Evolutionary conservation across 1,140 invertebrate species (phyloP), one percentile per base, ranked within the genome.

Genomic region (Ceratosolen solmsi): DNA sequence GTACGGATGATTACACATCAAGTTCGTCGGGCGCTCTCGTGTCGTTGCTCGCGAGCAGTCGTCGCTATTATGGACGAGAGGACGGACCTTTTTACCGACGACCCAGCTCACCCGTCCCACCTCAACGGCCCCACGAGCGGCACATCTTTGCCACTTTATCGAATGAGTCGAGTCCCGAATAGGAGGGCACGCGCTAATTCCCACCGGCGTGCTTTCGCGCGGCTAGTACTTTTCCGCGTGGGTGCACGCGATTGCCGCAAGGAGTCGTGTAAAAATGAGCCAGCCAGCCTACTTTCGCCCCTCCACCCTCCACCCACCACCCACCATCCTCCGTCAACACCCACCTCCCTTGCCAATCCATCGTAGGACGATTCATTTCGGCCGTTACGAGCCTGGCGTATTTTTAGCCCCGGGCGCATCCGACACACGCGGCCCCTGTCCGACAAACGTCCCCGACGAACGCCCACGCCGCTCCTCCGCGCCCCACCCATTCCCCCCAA

Each of bases 331-430:
- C 41, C 41, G 13, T 46, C 20, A 20, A 2, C 33, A 3, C 20
- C 15, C 56, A n/a, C 56, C n/a, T 46, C 41, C 51, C 20, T 15
- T 15, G 51, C 5, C 9, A n/a, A n/a, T n/a, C n/a, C n/a, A n/a
- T 15, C 51, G 51, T 46, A 22, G 13, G 11, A 54, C 51, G 20
- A 3, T 46, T 54, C 51, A 13, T 13, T n/a, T n/a, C 2, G 15
- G 30, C 33, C 15, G 30, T 22, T 15, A 20, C 20, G 63, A 22
- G 2, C 63, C 63, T 25, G n/a, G 46, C 13, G 71, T 20, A 71
- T 71, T 46, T 41, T 36, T 25, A 36, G 68, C 68, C 36, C 15
- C 25, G 46, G 11, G 46, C 71, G 71, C 71, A 54, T 73, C 25
- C 71, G 49, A 51, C 15, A 9, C 17, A 11, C 8, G 36, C n/a